A percentile compares a stretch with the other conserved stretches of the same genome.
Conservation (phyloP, 2,888 invertebrate species). For the Phrixothrix hirtus region DNA sequence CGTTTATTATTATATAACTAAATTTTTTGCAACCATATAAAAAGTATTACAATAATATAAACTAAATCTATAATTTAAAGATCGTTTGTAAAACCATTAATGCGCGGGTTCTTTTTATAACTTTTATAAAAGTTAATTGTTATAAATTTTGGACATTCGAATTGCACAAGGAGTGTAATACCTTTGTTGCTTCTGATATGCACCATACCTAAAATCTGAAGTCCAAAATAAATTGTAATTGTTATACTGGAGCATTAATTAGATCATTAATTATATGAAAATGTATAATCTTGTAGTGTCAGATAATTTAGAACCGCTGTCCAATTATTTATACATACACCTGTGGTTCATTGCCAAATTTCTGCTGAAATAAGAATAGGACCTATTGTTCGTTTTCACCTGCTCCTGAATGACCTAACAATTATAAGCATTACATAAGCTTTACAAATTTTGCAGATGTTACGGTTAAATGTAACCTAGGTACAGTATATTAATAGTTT, state of each 20-base stretch:
- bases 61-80: not conserved
- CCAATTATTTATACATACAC: constrained; percentile 17
- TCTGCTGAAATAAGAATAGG: constrained; percentile 10
- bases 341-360: constrained; percentile 19
- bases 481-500: no score
- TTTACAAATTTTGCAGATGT: no score
- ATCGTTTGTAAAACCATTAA: not conserved
- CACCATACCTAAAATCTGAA: no score
- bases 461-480: no score
- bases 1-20: no score
- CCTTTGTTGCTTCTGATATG: no score
- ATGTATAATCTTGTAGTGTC: constrained; percentile 3
- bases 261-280: constrained; percentile 11
- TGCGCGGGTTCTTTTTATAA: not conserved
- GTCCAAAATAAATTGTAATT: no score
- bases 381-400: constrained; percentile 15
- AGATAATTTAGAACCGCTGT: constrained; percentile 9
- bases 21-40: no score
- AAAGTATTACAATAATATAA: no score
- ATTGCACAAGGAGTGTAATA: no score
- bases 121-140: not conserved
- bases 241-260: constrained; percentile 6
- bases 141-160: not conserved
- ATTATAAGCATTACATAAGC: not conserved
- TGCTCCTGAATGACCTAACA: constrained; percentile 3